These are phyloP conservation scores for Macroglossus sobrinus DNA, from an alignment of 2,113 vertebrate genomes.

Conservation along the genomic window DNA sequence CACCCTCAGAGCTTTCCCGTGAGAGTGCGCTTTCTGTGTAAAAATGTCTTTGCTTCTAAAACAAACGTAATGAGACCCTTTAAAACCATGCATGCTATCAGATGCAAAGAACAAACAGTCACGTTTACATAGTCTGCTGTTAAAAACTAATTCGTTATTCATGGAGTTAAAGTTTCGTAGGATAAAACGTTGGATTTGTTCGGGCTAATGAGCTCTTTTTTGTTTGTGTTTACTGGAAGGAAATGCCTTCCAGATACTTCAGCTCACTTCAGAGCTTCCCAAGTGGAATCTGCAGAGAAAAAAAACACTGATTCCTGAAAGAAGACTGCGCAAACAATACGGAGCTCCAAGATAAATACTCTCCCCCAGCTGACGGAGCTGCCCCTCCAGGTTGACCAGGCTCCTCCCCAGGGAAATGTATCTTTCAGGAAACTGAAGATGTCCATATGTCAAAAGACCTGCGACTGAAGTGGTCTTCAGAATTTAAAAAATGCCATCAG, in stretches of 20 bases:
- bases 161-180: not conserved
- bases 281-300: constrained; percentile 41
- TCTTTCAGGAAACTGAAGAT: constrained; percentile 5
- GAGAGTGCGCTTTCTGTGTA: not conserved
- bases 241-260: constrained; percentile 35
- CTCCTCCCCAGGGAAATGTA: not conserved
- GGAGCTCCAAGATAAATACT: constrained; percentile 54
- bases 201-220: not conserved
- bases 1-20: not conserved
- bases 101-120: constrained; percentile 4
- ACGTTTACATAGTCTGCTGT: not conserved
- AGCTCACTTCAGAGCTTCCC: constrained; percentile 33
- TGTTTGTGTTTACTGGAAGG: constrained; percentile 47
- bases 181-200: not conserved
- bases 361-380: not conserved
- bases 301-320: constrained; percentile 40
- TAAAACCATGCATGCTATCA: not conserved
- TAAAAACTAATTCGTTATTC: constrained; percentile 29
- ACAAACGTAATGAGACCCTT: not conserved
- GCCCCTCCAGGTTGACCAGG: constrained; percentile 22
- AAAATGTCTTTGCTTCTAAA: constrained; percentile 34
- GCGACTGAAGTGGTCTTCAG: constrained; percentile 9
- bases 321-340: constrained; percentile 52
- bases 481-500: not conserved
- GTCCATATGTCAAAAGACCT: not conserved